Conservation (phyloP, 2,797 vertebrate species). For the Myotis pilosus region DNA sequence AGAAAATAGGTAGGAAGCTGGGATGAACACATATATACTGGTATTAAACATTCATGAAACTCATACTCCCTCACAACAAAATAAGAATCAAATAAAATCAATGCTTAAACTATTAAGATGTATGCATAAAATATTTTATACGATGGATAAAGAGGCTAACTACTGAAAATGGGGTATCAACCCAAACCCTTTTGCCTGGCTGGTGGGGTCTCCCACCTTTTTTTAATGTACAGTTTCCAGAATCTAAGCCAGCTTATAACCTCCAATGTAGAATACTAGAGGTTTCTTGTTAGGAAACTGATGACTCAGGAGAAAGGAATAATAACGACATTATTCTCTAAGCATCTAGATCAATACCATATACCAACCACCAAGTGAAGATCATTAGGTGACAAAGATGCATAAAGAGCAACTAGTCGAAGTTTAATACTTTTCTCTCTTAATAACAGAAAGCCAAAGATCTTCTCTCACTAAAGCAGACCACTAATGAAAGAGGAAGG, state of each 20-base stretch:
- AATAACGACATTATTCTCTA: not conserved
- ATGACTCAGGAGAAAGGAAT: not conserved
- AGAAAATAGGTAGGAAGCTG: not conserved
- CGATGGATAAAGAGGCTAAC: not conserved
- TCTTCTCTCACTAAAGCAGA: not conserved
- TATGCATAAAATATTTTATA: not conserved
- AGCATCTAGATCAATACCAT: not conserved
- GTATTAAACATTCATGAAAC: not conserved
- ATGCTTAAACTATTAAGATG: not conserved
- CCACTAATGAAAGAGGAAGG: not conserved
- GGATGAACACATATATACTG: not conserved
- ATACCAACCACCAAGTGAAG: not conserved
- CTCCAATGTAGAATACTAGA: not conserved
- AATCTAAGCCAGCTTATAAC: not conserved
- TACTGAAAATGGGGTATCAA: not conserved
- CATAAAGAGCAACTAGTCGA: not conserved
- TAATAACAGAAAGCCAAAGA: not conserved
- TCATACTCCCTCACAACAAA: not conserved
- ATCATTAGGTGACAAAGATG: not conserved
- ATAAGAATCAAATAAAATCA: not conserved
- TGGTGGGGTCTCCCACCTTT: not conserved
- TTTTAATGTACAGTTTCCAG: not conserved
- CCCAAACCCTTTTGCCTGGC: not conserved
- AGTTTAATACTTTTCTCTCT: not conserved
- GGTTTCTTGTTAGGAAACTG: not conserved